phyloP scores from a whole-genome alignment of 2,797 vertebrate species.

The Sebastes matsubarae region DNA sequence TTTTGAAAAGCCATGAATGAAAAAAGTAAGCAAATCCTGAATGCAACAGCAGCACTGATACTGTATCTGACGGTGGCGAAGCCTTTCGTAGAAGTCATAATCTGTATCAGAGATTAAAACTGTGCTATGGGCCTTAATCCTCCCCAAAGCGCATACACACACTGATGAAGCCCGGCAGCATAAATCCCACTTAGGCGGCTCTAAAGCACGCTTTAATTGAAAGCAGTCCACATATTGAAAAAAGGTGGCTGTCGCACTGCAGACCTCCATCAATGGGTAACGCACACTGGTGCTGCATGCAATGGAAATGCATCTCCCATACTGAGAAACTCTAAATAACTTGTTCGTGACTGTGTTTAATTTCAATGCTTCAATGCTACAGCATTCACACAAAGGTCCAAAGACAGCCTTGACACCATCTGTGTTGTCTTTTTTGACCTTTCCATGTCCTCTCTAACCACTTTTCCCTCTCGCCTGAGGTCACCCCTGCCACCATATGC shows the following conservation, averaged over 20 bases:
- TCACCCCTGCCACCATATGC: not conserved
- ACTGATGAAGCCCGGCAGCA: slow-evolving; percentile 46
- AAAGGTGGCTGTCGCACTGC: slow-evolving; percentile 28
- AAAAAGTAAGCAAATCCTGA: not conserved
- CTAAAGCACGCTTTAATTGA: slow-evolving; percentile 61
- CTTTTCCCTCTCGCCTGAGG: not conserved
- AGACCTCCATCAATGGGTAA: not conserved
- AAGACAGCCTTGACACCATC: accelerated
- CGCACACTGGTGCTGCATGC: not conserved
- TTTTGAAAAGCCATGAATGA: not conserved
- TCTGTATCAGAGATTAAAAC: slow-evolving; percentile 70
- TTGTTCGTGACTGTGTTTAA: no score
- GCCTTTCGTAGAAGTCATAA: slow-evolving; percentile 62
- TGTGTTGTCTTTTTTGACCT: slow-evolving; percentile 16
- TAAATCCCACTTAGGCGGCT: slow-evolving; percentile 57
- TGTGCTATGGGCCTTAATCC: slow-evolving; percentile 57
- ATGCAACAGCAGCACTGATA: not conserved
- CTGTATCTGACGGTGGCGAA: slow-evolving; percentile 19
- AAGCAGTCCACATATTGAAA: slow-evolving; percentile 56
- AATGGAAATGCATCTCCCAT: not conserved
- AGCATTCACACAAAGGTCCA: not conserved
- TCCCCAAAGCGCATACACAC: slow-evolving; percentile 7
- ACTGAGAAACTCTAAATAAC: not conserved
- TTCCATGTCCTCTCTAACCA: slow-evolving; percentile 7
- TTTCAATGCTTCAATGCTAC: no score